Conservation (phyloP, 2,797 vertebrate species). For the Pangasius sanitwongsei region DNA sequence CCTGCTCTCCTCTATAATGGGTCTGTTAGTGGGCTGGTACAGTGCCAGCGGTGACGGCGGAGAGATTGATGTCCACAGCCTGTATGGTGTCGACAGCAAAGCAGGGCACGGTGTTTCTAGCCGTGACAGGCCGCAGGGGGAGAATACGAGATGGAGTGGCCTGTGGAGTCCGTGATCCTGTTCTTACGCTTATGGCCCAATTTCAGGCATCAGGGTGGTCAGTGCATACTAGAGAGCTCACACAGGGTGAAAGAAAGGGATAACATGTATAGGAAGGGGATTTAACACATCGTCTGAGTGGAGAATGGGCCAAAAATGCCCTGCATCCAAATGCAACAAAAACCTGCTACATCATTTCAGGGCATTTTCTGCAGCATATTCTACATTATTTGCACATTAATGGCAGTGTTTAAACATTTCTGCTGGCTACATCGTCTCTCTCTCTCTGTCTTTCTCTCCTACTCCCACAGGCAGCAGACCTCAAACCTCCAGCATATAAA, state of each 20-base stretch:
- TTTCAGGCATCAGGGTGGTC: conserved; percentile 27
- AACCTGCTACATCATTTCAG: conserved; percentile 24
- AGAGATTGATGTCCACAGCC: conserved; percentile 67
- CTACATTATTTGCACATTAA: conserved; percentile 40
- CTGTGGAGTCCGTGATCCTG: background rate
- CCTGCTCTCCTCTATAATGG: conserved; percentile 62
- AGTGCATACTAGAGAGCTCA: conserved; percentile 3
- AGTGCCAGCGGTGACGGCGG: conserved; percentile 64
- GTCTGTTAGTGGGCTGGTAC: conserved; percentile 67
- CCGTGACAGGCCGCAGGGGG: conserved; percentile 6
- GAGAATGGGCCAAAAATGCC: background rate
- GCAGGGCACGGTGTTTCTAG: conserved; percentile 28
- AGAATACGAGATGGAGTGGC: conserved; percentile 33
- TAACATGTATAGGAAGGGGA: background rate
- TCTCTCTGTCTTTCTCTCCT: background rate
- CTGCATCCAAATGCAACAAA: conserved; percentile 11
- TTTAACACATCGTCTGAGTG: background rate
- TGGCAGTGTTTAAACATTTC: conserved; percentile 25
- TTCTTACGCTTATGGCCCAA: conserved; percentile 18
- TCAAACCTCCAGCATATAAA: conserved; percentile 59
- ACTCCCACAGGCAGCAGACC: conserved; percentile 57
- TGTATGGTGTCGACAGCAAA: conserved; percentile 46
- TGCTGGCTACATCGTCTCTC: background rate
- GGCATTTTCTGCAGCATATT: conserved; percentile 32
- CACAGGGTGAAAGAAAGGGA: background rate